These are phyloP conservation scores for Piscicola geometra DNA, from an alignment of 2,888 invertebrate species.

Conservation along the genomic window DNA sequence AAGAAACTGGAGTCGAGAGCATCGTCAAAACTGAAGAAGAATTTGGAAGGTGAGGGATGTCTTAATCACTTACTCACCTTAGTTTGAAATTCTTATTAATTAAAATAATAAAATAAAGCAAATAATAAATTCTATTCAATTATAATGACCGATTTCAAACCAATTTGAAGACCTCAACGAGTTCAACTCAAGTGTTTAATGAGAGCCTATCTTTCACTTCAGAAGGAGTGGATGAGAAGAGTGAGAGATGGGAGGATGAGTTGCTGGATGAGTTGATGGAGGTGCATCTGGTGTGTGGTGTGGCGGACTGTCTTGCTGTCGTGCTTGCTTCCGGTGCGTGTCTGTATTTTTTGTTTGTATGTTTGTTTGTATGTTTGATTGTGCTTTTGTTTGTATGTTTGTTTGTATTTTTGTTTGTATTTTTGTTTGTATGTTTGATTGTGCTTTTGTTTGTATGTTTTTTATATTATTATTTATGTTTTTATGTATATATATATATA, in stretches of 20 bases:
- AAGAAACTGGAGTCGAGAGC: background rate
- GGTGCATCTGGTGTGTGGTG: constrained; percentile 2
- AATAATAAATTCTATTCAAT: background rate
- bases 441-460: no score
- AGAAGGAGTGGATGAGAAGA: background rate
- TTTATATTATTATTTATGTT: background rate
- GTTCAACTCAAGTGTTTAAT: no score
- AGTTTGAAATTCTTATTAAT: background rate
- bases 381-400: no score
- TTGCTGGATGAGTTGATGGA: background rate
- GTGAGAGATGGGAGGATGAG: background rate
- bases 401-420: no score
- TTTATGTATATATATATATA: background rate
- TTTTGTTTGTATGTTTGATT: no score
- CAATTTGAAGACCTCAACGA: no score
- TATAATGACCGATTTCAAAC: no score
- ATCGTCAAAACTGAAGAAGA: background rate
- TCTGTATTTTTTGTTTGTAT: no score
- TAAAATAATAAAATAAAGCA: background rate
- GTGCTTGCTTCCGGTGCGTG: background rate
- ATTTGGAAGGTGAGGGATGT: background rate
- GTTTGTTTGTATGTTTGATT: no score
- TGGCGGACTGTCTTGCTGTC: background rate
- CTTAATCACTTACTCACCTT: background rate
- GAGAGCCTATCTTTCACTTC: no score